Percentiles rank a stretch among this genome's conserved stretches.
These are phyloP conservation scores for Pocota personata DNA, from an alignment of 2,888 invertebrate species.

Conservation along the genomic window DNA sequence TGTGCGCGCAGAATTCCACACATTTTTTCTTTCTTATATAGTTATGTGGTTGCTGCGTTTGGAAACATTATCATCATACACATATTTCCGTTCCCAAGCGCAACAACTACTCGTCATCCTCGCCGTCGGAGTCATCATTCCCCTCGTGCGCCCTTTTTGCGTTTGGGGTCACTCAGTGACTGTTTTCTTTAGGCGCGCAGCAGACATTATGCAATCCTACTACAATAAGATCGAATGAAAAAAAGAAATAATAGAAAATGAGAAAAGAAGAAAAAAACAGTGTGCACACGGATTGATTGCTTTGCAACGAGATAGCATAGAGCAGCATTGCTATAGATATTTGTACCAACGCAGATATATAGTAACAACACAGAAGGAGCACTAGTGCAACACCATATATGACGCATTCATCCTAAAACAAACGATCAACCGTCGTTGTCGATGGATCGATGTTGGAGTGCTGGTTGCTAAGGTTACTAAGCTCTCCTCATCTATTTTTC, in stretches of 20 bases:
- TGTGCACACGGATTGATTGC: constrained; percentile 29
- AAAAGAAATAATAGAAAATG: no score
- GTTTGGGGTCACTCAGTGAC: constrained; percentile 20
- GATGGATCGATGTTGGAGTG: constrained; percentile 1
- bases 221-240: constrained; percentile 15
- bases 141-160: neutral
- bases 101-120: neutral
- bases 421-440: constrained; percentile 29
- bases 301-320: constrained; percentile 6
- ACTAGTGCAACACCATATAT: constrained; percentile 20
- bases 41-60: neutral
- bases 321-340: neutral
- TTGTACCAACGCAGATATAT: neutral
- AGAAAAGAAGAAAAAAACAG: neutral
- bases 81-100: constrained; percentile 27
- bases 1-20: neutral
- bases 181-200: neutral
- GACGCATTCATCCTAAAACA: constrained; percentile 33
- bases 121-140: neutral
- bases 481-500: constrained; percentile 13
- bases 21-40: neutral
- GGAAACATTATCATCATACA: constrained; percentile 4
- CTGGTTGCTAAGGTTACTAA: neutral
- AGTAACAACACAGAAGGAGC: neutral
- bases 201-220: constrained; percentile 28